Evolutionary conservation across 1,140 invertebrate species (phyloP).

Genomic region (Venustaconcha ellipsiformis): DNA sequence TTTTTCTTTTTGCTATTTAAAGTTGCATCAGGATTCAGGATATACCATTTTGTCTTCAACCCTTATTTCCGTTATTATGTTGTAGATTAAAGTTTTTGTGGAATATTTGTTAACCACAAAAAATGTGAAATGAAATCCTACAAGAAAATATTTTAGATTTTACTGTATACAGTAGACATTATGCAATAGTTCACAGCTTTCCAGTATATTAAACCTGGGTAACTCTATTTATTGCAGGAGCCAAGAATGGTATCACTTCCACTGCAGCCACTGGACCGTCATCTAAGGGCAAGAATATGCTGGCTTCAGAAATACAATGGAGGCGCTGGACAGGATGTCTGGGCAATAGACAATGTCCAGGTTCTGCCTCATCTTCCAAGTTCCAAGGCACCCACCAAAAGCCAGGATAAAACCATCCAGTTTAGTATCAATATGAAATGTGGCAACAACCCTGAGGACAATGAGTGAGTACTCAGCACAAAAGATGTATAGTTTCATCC

Average conservation of each 20-base stretch:
- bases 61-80: too few relatives aligned
- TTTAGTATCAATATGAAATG: constrained; percentile 60
- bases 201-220: too few relatives aligned
- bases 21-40: too few relatives aligned
- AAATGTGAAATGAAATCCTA: too few relatives aligned
- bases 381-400: constrained; percentile 27
- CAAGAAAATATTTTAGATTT: too few relatives aligned
- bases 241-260: constrained; percentile 44
- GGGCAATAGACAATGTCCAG: constrained; percentile 63
- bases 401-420: constrained; percentile 57
- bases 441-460: constrained; percentile 40
- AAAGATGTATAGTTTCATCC: too few relatives aligned
- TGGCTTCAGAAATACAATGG: constrained; percentile 64
- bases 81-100: too few relatives aligned
- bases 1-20: too few relatives aligned
- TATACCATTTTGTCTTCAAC: too few relatives aligned
- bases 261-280: constrained; percentile 35
- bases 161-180: too few relatives aligned
- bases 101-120: too few relatives aligned
- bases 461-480: constrained; percentile 31
- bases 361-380: constrained; percentile 57
- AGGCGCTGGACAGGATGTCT: constrained; percentile 60
- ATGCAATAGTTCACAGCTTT: too few relatives aligned
- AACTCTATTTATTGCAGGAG: constrained; percentile 25
- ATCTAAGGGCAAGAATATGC: constrained; percentile 54